Conservation (phyloP, 2,888 invertebrate species). For the Pterobdella sp. region DNA sequence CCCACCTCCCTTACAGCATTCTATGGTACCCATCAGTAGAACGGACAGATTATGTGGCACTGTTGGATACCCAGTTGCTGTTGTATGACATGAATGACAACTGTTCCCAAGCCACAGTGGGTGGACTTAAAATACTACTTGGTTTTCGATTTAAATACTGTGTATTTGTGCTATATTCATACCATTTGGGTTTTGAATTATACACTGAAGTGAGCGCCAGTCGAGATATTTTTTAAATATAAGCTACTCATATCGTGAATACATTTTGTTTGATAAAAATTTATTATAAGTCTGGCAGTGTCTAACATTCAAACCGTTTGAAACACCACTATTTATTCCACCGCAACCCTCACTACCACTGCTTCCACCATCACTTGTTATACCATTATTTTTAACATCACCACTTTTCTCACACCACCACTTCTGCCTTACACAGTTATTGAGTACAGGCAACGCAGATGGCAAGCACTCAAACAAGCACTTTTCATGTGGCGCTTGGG, state of each 20-base stretch:
- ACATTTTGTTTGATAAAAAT: too few relatives aligned
- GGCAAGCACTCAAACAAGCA: slow-evolving; percentile 65
- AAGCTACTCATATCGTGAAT: too few relatives aligned
- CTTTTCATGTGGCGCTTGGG: slow-evolving; percentile 84
- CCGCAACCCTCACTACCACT: neutral
- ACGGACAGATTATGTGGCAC: slow-evolving; percentile 62
- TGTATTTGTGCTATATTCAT: too few relatives aligned
- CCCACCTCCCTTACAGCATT: slow-evolving; percentile 53
- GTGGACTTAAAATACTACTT: too few relatives aligned
- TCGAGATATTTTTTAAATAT: too few relatives aligned
- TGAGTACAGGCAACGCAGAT: slow-evolving; percentile 46
- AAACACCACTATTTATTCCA: neutral
- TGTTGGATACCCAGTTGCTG: slow-evolving; percentile 68
- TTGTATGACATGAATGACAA: slow-evolving; percentile 64
- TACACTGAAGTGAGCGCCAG: too few relatives aligned
- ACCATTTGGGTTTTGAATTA: too few relatives aligned
- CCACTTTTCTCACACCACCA: slow-evolving; percentile 5
- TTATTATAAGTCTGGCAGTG: too few relatives aligned
- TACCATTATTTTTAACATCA: neutral
- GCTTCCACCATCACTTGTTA: neutral
- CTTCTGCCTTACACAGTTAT: neutral
- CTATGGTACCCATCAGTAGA: slow-evolving; percentile 77
- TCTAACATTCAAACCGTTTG: neutral
- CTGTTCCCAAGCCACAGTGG: slow-evolving; percentile 44
- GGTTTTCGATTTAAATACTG: too few relatives aligned